phyloP scores from a whole-genome alignment of 2,888 invertebrate species.

The Nasonovia ribisnigri region DNA sequence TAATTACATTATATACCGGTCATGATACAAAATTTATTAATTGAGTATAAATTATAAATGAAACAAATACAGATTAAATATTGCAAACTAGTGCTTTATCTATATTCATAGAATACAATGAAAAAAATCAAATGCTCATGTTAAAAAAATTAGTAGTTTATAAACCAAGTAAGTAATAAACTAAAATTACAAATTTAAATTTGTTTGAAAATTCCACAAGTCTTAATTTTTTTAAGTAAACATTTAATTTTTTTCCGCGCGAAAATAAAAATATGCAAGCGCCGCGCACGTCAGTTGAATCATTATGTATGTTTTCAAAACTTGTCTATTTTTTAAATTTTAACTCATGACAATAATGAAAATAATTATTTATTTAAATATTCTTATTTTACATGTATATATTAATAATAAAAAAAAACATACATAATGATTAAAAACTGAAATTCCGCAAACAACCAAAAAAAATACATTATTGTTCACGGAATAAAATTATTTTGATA shows the following conservation, averaged over 20 bases:
- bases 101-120: constrained; percentile 40
- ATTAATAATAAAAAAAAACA: constrained; percentile 46
- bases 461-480: constrained; percentile 64
- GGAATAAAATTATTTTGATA: constrained; percentile 63
- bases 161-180: neutral
- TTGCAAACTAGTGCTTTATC: constrained; percentile 41
- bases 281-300: constrained; percentile 59
- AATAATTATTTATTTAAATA: neutral
- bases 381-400: neutral
- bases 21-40: neutral
- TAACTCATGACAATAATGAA: neutral
- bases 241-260: constrained; percentile 61
- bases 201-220: neutral
- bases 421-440: constrained; percentile 56
- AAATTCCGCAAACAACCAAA: constrained; percentile 64
- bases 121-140: constrained; percentile 54
- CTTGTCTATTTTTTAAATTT: neutral
- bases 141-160: constrained; percentile 42
- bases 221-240: constrained; percentile 43
- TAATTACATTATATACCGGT: neutral
- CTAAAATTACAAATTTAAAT: constrained; percentile 18
- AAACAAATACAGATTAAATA: constrained; percentile 42
- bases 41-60: neutral
- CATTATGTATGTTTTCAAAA: constrained; percentile 57
- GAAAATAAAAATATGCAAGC: constrained; percentile 60